phyloP scores from a whole-genome alignment of 1,140 invertebrate genomes.

The Heterodera schachtii region DNA sequence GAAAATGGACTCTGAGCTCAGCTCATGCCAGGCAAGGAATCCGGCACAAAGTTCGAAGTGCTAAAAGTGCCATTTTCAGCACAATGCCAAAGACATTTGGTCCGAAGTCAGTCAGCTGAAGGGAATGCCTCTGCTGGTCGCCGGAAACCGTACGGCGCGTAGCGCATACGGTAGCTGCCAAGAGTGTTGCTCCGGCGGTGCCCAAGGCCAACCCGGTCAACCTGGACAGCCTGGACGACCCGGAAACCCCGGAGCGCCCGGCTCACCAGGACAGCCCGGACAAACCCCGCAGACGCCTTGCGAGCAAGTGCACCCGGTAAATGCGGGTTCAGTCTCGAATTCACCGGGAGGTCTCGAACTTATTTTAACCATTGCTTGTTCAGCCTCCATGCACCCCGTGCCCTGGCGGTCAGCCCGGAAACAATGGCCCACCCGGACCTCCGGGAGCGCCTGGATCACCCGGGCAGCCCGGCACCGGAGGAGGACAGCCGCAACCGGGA shows the following conservation, averaged over 20 bases:
- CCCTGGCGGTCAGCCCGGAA: conserved; percentile 25
- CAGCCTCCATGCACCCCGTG: conserved; percentile 45
- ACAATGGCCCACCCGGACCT: too few species aligned
- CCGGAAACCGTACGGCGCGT: conserved; percentile 56
- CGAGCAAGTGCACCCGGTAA: too few species aligned
- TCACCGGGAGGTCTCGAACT: conserved; percentile 28
- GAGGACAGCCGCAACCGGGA: conserved; percentile 11
- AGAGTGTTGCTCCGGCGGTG: conserved; percentile 53
- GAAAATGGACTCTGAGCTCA: conserved; percentile 58
- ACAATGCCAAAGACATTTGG: conserved; percentile 65
- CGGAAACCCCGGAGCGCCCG: too few species aligned
- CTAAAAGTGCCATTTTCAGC: conserved; percentile 32
- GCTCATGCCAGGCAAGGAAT: conserved; percentile 54
- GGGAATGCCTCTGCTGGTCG: conserved; percentile 53
- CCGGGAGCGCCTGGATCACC: neutral
- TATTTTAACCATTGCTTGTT: neutral
- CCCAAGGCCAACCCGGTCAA: conserved; percentile 46
- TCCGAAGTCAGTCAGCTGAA: conserved; percentile 60
- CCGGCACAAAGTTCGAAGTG: neutral
- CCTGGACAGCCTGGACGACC: too few species aligned
- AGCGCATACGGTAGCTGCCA: conserved; percentile 38
- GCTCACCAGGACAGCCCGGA: conserved; percentile 44
- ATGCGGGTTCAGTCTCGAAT: conserved; percentile 30
- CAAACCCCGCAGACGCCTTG: conserved; percentile 54
- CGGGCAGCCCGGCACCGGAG: conserved; percentile 3